Evolutionary conservation across 64 coral and sea anemone species (phyloP).

Genomic region (Porites lutea): DNA sequence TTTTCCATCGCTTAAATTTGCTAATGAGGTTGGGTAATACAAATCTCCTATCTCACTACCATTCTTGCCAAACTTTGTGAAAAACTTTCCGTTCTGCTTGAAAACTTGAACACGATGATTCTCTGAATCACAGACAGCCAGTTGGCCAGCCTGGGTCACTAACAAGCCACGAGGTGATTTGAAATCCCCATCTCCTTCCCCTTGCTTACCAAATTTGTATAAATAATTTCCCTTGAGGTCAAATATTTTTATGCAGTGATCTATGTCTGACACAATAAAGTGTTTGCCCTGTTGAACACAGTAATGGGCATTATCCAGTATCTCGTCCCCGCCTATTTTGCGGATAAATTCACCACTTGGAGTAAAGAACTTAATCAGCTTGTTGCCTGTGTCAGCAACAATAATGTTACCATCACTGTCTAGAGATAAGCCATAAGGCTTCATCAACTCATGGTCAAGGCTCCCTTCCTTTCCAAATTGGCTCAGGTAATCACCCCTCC

Average conservation of each 20-base stretch:
- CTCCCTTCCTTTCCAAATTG: constrained; percentile 3
- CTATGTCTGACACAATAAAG: neutral
- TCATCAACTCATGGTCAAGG: neutral
- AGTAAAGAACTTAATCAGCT: neutral
- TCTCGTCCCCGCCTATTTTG: neutral
- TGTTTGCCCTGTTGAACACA: neutral
- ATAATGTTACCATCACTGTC: neutral
- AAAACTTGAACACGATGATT: neutral
- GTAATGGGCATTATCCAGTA: neutral
- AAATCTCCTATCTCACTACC: neutral
- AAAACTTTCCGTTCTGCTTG: neutral
- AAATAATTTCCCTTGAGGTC: neutral
- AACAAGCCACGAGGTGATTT: neutral
- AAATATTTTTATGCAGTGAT: neutral
- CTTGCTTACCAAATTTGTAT: neutral
- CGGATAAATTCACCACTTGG: neutral
- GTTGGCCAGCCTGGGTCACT: neutral
- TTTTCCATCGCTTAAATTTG: neutral
- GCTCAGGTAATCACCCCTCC: neutral
- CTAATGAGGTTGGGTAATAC: neutral
- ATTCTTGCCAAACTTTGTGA: neutral
- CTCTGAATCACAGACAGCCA: neutral
- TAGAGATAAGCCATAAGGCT: constrained; percentile 13
- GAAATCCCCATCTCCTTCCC: neutral
- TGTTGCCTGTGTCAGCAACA: neutral